phyloP scores from a whole-genome alignment of 2,113 vertebrate species.

The Grus americana region DNA sequence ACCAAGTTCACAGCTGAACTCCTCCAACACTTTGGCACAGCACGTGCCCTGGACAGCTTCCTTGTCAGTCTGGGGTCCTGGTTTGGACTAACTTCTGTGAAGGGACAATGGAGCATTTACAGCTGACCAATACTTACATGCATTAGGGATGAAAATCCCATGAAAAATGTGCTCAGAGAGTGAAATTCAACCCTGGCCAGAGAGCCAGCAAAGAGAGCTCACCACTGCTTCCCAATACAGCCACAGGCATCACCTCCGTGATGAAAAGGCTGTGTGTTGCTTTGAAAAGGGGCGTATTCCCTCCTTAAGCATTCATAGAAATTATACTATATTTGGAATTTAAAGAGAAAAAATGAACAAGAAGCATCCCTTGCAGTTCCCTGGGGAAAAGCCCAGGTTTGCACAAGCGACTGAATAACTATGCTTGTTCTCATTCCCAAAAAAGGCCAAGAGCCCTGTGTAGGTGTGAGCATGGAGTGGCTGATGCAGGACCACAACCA shows the following conservation, averaged over 20 bases:
- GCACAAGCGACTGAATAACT: constrained; percentile 82
- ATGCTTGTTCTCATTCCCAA: constrained; percentile 83
- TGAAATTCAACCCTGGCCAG: background rate
- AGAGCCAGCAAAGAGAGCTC: background rate
- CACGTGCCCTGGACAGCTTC: background rate
- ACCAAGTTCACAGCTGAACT: background rate
- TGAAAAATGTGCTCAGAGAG: background rate
- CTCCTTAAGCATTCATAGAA: background rate
- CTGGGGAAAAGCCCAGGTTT: constrained; percentile 78
- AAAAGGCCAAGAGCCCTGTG: constrained; percentile 79
- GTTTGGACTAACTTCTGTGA: background rate
- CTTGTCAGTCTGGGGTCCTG: background rate
- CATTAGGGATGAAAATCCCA: background rate
- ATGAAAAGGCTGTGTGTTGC: background rate
- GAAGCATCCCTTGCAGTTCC: background rate
- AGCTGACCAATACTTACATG: background rate
- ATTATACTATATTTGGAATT: background rate
- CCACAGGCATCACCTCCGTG: rapidly evolving
- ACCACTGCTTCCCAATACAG: background rate
- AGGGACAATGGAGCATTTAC: background rate
- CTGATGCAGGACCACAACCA: constrained; percentile 77
- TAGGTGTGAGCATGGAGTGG: constrained; percentile 77
- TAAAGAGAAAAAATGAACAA: background rate
- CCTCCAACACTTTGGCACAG: background rate
- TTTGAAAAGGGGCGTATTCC: background rate